Base-by-base conservation (phyloP, 2,888 invertebrate genomes). In the Amorpha juglandis region DNA sequence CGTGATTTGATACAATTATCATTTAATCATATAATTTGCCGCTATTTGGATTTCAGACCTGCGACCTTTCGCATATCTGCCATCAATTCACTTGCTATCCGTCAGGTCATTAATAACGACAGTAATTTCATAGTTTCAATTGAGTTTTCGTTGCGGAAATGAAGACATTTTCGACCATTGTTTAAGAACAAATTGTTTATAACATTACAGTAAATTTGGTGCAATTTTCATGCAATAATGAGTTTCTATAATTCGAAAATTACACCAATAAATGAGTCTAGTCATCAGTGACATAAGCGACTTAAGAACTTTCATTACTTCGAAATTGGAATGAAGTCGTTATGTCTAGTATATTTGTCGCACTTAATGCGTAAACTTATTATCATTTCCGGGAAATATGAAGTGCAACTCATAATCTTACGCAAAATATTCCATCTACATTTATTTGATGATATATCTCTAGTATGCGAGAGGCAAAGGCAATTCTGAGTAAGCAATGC, bases 271-370 rank as follows among this genome's bases (percentile, higher is more conserved):
- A 38, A 58, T 58, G 11, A 38, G 6, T 19, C 2, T 38, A 42
- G 19, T 19, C 42, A 52, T 19, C 19, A 6, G 19, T 58, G 58
- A 58, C 58, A 19, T 58, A 58, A 42, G 53, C 27, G 9, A n/a
- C 6, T 3, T 55, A 35, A 35, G 8, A 35, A 55, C 8, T 35
- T 38, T 38, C 8, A 16, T 55, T 35, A 11, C 55, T 7, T 53
- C 16, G 9, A 12, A 58, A 19, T 58, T 42, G 19, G 38, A 19
- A 16, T 12, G n/a, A 42, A 38, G 38, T 38, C 16, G 8, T 6
- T 33, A n/a, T 35, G 11, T 7, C 16, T 55, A 55, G 38, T 55
- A 55, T 55, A 38, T 38, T 16, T 55, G 38, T 8, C 9, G 11
- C 8, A 35, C 8, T 7, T 48, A 48, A 16, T 51, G 51, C 55